Percentiles rank a stretch among this genome's conserved stretches.
Evolutionary conservation across 2,888 invertebrate genomes (phyloP).

Genomic region (Leptopilina drosophilae): DNA sequence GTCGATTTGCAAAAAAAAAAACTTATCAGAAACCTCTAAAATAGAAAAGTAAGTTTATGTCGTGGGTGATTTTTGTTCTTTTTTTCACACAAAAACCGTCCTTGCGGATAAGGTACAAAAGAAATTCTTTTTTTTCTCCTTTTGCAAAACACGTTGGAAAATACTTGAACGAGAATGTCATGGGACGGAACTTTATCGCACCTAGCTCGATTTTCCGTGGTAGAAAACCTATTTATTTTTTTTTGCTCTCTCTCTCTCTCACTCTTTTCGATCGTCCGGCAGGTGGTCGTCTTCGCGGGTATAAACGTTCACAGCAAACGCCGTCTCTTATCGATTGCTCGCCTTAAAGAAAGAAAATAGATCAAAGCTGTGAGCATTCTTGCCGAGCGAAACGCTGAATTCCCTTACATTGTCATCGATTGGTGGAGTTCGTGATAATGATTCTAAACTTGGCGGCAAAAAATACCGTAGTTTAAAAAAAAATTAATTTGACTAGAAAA

Average conservation of each 20-base stretch:
- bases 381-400: not conserved
- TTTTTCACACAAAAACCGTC: not conserved
- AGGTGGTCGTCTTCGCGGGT: conserved; percentile 47
- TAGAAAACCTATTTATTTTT: conserved; percentile 42
- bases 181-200: conserved; percentile 19
- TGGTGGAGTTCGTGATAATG: conserved; percentile 9
- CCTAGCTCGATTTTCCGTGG: conserved; percentile 22
- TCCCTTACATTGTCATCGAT: conserved; percentile 5
- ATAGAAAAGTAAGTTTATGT: conserved; percentile 3
- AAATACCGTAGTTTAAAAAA: too few species aligned
- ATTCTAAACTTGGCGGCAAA: not conserved
- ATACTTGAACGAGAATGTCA: conserved; percentile 16
- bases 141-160: not conserved
- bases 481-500: too few species aligned
- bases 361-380: conserved; percentile 54
- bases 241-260: conserved; percentile 41
- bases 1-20: not conserved
- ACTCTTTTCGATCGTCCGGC: conserved; percentile 44
- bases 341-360: conserved; percentile 56
- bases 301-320: conserved; percentile 6
- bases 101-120: conserved; percentile 6
- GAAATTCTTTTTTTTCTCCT: conserved; percentile 1
- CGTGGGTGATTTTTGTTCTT: not conserved
- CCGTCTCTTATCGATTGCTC: conserved; percentile 30
- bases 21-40: conserved; percentile 2